Conservation (phyloP, 1,140 invertebrate genomes). For the Leptestheria dahalacensis region DNA sequence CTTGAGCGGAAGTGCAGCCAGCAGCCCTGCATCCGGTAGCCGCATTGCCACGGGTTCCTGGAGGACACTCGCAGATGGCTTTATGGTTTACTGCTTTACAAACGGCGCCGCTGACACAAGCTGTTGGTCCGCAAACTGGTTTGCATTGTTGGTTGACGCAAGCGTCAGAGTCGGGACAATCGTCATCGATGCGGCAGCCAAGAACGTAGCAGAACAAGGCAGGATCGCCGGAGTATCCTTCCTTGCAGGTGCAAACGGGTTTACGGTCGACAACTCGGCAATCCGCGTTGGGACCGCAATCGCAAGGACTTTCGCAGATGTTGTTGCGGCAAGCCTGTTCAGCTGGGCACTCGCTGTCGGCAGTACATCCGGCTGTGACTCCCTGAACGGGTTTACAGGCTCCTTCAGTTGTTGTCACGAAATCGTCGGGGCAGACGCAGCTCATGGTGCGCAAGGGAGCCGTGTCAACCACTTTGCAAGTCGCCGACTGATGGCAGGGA, state of each 20-base stretch:
- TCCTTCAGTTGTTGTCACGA: conserved; percentile 56
- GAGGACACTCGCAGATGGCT: conserved; percentile 59
- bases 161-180: conserved; percentile 55
- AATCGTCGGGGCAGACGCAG: conserved; percentile 66
- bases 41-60: conserved; percentile 66
- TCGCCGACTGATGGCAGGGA: conserved; percentile 53
- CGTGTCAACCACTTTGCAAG: conserved; percentile 62
- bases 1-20: conserved; percentile 73
- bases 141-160: conserved; percentile 69
- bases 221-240: conserved; percentile 64
- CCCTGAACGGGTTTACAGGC: conserved; percentile 51
- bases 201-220: conserved; percentile 50
- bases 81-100: conserved; percentile 58
- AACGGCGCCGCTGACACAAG: conserved; percentile 62
- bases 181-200: conserved; percentile 58
- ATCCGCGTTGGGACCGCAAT: conserved; percentile 66
- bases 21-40: conserved; percentile 52
- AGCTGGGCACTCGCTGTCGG: conserved; percentile 57
- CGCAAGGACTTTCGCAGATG: conserved; percentile 69
- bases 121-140: conserved; percentile 47
- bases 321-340: conserved; percentile 68
- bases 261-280: conserved; percentile 68
- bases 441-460: conserved; percentile 66
- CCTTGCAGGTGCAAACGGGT: conserved; percentile 67
- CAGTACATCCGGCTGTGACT: conserved; percentile 50